A percentile compares a stretch with the other conserved stretches of the same genome.
phyloP scores from a whole-genome alignment of 2,797 vertebrate species.

The Sebastes reedi region DNA sequence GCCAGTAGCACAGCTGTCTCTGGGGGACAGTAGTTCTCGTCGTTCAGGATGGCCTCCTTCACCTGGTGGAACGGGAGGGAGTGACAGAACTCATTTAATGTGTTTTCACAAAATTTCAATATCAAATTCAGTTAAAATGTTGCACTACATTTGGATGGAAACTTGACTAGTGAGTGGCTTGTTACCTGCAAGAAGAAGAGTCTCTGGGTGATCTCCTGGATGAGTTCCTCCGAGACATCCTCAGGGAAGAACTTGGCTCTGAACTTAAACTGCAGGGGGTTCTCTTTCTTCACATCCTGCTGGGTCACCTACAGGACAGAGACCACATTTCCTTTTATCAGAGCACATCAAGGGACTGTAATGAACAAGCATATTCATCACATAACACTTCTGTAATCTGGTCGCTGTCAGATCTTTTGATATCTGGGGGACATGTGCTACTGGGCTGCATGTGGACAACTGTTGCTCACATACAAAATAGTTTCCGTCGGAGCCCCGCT shows the following conservation, averaged over 20 bases:
- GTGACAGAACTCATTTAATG: not conserved
- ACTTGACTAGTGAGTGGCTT: not conserved
- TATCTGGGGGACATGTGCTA: not conserved
- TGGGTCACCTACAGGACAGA: slow-evolving; percentile 88
- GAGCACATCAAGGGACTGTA: not conserved
- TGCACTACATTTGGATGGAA: not conserved
- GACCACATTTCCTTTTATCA: not conserved
- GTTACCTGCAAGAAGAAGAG: slow-evolving; percentile 96
- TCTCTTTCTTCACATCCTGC: slow-evolving; percentile 98
- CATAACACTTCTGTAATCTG: not conserved
- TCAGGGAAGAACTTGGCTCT: slow-evolving; percentile 98
- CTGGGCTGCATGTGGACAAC: not conserved
- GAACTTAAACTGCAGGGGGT: slow-evolving; percentile 97
- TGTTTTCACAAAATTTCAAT: too few species aligned
- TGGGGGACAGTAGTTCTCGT: slow-evolving; percentile 98
- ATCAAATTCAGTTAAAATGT: not conserved
- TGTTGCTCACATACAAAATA: slow-evolving; percentile 46
- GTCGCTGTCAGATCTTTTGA: not conserved
- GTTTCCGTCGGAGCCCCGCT: slow-evolving; percentile 26
- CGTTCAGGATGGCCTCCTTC: slow-evolving; percentile 96
- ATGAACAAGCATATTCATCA: not conserved
- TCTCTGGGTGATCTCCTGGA: slow-evolving; percentile 96
- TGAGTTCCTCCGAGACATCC: slow-evolving; percentile 95
- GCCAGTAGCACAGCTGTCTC: slow-evolving; percentile 96
- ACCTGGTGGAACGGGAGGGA: slow-evolving; percentile 70